These are phyloP conservation scores for Dolichomitus sp. DNA, from an alignment of 2,888 invertebrate species.

Conservation along the genomic window DNA sequence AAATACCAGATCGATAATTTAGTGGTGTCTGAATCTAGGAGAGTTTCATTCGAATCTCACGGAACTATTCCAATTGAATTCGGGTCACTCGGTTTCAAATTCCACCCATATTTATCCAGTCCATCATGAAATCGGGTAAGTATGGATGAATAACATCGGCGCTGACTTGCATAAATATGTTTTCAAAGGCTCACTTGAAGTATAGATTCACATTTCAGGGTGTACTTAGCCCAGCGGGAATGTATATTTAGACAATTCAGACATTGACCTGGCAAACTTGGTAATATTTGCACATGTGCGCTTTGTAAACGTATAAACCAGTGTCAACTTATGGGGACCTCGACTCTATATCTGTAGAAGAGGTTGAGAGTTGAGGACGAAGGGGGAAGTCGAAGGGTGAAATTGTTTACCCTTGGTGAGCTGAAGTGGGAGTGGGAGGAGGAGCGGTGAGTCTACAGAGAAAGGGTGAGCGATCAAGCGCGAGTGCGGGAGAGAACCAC, in stretches of 20 bases:
- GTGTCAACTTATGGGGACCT: conserved; percentile 4
- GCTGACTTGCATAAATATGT: neutral
- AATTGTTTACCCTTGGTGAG: conserved; percentile 63
- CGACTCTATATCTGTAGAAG: conserved; percentile 7
- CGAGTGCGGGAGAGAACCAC: conserved; percentile 25
- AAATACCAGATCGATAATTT: too few species aligned
- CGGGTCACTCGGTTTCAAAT: neutral
- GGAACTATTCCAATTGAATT: neutral
- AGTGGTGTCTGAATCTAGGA: too few species aligned
- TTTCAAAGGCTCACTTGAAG: conserved; percentile 1
- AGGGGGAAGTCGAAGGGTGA: conserved; percentile 62
- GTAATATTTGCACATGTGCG: conserved; percentile 20
- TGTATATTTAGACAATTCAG: conserved; percentile 14
- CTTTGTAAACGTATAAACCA: conserved; percentile 18
- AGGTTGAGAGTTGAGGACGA: conserved; percentile 37
- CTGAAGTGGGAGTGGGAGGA: conserved; percentile 56
- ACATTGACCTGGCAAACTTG: conserved; percentile 14
- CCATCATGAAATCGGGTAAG: neutral
- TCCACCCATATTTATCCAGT: neutral
- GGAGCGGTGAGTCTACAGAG: conserved; percentile 59
- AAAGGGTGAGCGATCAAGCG: conserved; percentile 47
- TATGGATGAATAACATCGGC: neutral
- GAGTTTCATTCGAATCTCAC: neutral
- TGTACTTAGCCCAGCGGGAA: neutral
- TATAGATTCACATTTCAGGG: neutral